phyloP scores from a whole-genome alignment of 2,888 invertebrate species.

The Neuroscelio doddi region DNA sequence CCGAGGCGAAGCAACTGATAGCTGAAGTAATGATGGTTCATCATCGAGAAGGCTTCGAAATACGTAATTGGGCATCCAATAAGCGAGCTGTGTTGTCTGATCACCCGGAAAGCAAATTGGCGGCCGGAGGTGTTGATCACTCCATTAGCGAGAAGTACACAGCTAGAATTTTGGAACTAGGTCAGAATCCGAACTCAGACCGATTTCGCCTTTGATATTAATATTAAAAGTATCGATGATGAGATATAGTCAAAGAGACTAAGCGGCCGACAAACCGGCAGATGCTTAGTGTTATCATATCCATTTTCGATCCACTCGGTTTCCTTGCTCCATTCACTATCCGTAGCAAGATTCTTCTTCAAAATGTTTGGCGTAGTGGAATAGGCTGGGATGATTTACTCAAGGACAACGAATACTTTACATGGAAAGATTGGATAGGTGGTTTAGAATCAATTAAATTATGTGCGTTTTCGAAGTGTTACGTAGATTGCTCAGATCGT shows the following conservation, averaged over 20 bases:
- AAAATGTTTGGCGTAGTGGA: conserved; percentile 48
- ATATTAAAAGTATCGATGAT: too few species aligned
- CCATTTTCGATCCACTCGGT: conserved; percentile 57
- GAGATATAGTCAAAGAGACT: too few species aligned
- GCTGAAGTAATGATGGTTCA: conserved; percentile 36
- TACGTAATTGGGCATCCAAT: conserved; percentile 47
- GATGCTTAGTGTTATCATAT: conserved; percentile 48
- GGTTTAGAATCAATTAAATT: conserved; percentile 36
- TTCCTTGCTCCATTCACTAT: conserved; percentile 47
- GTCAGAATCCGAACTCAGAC: not conserved
- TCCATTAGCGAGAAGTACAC: too few species aligned
- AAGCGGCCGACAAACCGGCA: conserved; percentile 36
- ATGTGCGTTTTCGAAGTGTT: conserved; percentile 18
- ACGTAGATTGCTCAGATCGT: too few species aligned
- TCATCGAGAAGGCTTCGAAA: conserved; percentile 42
- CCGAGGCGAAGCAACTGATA: conserved; percentile 42
- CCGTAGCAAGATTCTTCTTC: conserved; percentile 46
- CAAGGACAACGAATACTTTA: conserved; percentile 13
- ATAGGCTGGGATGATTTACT: conserved; percentile 43
- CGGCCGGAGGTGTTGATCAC: too few species aligned
- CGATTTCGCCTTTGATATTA: not conserved
- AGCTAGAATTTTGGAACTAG: not conserved
- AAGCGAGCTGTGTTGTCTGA: conserved; percentile 1
- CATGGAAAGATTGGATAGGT: conserved; percentile 47
- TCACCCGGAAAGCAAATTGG: conserved; percentile 5